Evolutionary conservation across 2,113 vertebrate species (phyloP), one percentile per base, ranked within the genome.

Genomic region (Pelecanus crispus): DNA sequence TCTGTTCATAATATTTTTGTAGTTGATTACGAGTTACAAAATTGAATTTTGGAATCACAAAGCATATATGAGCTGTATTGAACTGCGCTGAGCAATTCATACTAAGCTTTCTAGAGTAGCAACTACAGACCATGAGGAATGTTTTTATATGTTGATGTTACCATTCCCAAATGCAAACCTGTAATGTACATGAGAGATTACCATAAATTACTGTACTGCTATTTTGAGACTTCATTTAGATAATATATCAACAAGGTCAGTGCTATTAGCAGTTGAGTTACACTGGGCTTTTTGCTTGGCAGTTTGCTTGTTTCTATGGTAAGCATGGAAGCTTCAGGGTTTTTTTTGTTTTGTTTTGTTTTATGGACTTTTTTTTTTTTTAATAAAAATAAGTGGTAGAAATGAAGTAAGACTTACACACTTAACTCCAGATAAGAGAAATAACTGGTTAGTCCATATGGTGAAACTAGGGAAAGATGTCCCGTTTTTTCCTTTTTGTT

Each of bases 1-100:
- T 97, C 36, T 16, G 50, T 77, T 95, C 89, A 25, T 94, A 94
- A 93, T 70, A 92, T 86, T 96, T 97, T 94, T 92, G 82, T 94
- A 78, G 67, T 78, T 97, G 91, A 94, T 93, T 96, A 92, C 0
- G 9, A 96, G 75, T 93, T 94, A 83, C n/a, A 73, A 95, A 97
- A 97, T 97, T 93, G 82, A 96, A 97, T 97, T 96, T 97, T 94
- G 83, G 49, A 85, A 79, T 90, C 77, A 78, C 47, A 86, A 66
- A 94, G 49, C 91, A 36, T 86, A 52, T 78, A 52, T 86, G 72
- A 92, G 62, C 84, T 97, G 44, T 81, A 88, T 66, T 97, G 59
- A 95, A 75, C 52, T 67, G 66, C 94, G 87, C 52, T 74, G 53
- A 91, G 56, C 74, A 88, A 66, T 89, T 82, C 81, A 32, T 91